phyloP scores from a whole-genome alignment of 1,140 invertebrate species.

The Sycophila sp. region DNA sequence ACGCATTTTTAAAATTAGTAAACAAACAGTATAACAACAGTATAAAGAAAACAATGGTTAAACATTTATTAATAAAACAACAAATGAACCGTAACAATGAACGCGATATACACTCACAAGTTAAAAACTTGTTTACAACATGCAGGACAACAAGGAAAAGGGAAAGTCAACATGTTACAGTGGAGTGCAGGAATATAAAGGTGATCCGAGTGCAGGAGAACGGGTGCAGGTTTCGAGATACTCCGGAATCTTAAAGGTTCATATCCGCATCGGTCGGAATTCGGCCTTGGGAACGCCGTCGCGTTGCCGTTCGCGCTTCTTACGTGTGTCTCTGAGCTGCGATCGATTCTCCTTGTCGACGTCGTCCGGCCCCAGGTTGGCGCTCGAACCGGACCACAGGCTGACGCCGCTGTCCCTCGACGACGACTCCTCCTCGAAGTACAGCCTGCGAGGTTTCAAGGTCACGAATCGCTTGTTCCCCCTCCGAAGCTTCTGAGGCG shows the following conservation, averaged over 20 bases:
- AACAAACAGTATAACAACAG: too few relatives aligned
- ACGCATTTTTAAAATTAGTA: not conserved
- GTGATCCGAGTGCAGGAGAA: too few relatives aligned
- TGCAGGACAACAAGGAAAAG: conserved; percentile 1
- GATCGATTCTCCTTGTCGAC: conserved; percentile 27
- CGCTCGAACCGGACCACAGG: conserved; percentile 5
- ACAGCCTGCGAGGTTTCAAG: conserved; percentile 15
- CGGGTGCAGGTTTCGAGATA: not conserved
- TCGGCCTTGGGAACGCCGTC: not conserved
- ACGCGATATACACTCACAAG: conserved; percentile 26
- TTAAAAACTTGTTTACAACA: conserved; percentile 30
- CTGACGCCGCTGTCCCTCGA: not conserved
- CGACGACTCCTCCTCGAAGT: not conserved
- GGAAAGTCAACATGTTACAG: not conserved
- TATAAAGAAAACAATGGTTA: conserved; percentile 15
- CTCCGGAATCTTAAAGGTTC: too few relatives aligned
- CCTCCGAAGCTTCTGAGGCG: not conserved
- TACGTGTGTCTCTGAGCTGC: not conserved
- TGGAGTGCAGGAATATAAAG: too few relatives aligned
- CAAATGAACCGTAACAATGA: not conserved
- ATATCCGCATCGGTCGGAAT: conserved; percentile 25
- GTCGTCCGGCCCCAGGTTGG: not conserved
- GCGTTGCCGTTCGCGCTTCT: conserved; percentile 2
- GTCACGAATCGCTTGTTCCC: too few relatives aligned
- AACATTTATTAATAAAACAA: conserved; percentile 30